phyloP scores from a whole-genome alignment of 2,113 vertebrate genomes.

The Spizaetus ornatus region DNA sequence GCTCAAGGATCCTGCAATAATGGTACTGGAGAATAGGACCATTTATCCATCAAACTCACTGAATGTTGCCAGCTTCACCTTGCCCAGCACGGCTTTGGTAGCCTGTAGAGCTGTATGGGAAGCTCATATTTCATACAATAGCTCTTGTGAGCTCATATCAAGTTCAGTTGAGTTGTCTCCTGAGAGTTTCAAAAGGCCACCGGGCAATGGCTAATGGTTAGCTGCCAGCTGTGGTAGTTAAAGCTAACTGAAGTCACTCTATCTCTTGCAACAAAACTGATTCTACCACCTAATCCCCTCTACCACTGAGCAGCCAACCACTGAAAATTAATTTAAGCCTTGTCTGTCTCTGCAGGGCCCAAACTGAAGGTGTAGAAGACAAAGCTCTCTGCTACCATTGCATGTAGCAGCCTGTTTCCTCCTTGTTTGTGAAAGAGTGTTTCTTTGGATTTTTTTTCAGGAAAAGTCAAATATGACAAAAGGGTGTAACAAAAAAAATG shows the following conservation, averaged over 20 bases:
- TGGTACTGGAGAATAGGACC: rapidly evolving
- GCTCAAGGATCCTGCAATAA: not conserved
- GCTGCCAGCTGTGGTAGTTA: not conserved
- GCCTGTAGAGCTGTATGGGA: not conserved
- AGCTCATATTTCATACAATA: not conserved
- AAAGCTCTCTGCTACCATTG: not conserved
- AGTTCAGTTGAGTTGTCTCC: not conserved
- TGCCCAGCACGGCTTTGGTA: not conserved
- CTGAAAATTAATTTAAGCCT: not conserved
- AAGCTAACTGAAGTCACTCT: not conserved
- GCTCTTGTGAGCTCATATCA: not conserved
- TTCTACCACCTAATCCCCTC: not conserved
- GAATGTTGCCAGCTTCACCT: not conserved
- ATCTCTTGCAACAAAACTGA: not conserved
- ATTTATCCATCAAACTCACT: not conserved
- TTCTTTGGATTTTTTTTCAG: not conserved
- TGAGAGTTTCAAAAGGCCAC: not conserved
- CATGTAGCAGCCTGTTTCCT: not conserved
- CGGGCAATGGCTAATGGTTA: not conserved
- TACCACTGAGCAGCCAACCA: not conserved
- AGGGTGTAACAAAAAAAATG: not conserved
- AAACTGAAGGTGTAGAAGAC: not conserved
- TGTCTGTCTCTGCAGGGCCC: not conserved
- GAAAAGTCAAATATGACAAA: not conserved
- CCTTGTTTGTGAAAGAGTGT: not conserved